phyloP scores from a whole-genome alignment of 2,113 vertebrate species.

The Callocephalon fimbriatum region DNA sequence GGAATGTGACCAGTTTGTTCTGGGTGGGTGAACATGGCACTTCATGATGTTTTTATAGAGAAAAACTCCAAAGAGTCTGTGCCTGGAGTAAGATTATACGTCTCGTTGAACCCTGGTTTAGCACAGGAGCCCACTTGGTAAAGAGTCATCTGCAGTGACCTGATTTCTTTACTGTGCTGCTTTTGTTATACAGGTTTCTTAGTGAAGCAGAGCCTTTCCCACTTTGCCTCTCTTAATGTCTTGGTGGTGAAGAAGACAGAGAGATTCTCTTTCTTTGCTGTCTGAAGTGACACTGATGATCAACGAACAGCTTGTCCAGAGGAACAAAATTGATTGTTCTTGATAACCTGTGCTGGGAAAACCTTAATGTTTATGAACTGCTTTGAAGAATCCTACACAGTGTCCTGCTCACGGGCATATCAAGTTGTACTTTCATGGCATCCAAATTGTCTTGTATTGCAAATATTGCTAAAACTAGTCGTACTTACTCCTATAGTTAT shows the following conservation, averaged over 20 bases:
- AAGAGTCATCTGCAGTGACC: not conserved
- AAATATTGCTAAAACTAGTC: not conserved
- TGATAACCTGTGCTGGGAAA: not conserved
- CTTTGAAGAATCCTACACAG: not conserved
- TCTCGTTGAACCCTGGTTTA: not conserved
- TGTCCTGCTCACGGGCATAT: not conserved
- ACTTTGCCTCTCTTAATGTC: not conserved
- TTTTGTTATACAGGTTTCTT: not conserved
- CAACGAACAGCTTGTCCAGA: not conserved
- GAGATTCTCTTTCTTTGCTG: not conserved
- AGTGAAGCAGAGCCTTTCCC: not conserved
- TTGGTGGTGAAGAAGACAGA: not conserved
- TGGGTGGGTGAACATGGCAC: not conserved
- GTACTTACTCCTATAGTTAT: not conserved
- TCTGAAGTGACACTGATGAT: not conserved
- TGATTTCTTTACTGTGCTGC: not conserved
- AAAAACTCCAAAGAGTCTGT: not conserved
- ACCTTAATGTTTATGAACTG: conserved; percentile 21
- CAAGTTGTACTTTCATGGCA: not conserved
- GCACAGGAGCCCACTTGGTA: not conserved
- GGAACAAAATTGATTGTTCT: not conserved
- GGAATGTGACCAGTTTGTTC: not conserved
- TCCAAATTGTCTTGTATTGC: not conserved
- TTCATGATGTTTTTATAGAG: not conserved
- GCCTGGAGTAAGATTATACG: not conserved